Percentiles rank a stretch among this genome's conserved stretches.
Conservation (phyloP, 64 coral and sea anemone genomes). For the Dendrophyllia cribrosa region DNA sequence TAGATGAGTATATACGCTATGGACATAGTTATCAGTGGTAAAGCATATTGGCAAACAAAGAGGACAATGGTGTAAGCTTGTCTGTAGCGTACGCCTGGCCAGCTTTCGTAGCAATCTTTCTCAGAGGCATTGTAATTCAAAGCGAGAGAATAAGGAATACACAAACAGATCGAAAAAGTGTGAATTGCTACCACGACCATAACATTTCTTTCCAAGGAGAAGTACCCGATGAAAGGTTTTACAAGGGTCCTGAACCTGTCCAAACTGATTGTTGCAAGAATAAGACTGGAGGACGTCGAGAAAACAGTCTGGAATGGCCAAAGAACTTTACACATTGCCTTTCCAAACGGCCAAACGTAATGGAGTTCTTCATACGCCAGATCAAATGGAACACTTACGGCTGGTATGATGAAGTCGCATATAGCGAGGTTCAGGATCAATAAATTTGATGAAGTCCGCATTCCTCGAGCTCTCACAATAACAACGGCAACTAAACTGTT, state of each 20-base stretch:
- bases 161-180: slow-evolving; percentile 13
- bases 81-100: slow-evolving; percentile 1
- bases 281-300: slow-evolving; percentile 43
- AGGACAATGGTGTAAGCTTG: slow-evolving; percentile 47
- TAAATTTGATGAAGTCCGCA: slow-evolving; percentile 51
- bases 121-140: neutral
- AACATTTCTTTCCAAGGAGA: slow-evolving; percentile 18
- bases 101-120: neutral
- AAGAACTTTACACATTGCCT: slow-evolving; percentile 63
- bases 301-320: slow-evolving; percentile 64
- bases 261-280: slow-evolving; percentile 48
- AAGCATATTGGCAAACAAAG: slow-evolving; percentile 31
- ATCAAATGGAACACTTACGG: slow-evolving; percentile 71
- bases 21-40: slow-evolving; percentile 44
- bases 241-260: slow-evolving; percentile 61
- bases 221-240: slow-evolving; percentile 35
- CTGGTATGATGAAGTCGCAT: slow-evolving; percentile 50
- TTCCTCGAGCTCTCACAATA: slow-evolving; percentile 40
- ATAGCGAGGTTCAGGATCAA: slow-evolving; percentile 58
- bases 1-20: slow-evolving; percentile 25
- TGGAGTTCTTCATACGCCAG: slow-evolving; percentile 56
- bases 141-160: slow-evolving; percentile 26
- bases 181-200: slow-evolving; percentile 25
- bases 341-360: slow-evolving; percentile 61
- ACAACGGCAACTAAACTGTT: slow-evolving; percentile 62